These are phyloP conservation scores for Sphaerolaimus hirsutus DNA, from an alignment of 2,888 invertebrate genomes.

Conservation along the genomic window DNA sequence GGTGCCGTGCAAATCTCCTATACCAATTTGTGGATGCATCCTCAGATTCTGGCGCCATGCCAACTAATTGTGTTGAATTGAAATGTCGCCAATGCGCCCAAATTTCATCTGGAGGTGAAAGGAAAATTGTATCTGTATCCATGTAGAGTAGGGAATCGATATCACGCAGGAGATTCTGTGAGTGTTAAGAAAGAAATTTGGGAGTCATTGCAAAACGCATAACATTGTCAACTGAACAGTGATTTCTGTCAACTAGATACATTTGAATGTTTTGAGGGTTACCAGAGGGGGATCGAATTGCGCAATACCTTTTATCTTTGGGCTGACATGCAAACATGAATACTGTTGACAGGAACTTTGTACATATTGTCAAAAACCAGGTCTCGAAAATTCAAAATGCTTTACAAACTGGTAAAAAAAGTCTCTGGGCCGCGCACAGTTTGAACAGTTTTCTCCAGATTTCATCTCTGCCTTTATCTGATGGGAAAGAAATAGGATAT, in stretches of 20 bases:
- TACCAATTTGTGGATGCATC: too few relatives aligned
- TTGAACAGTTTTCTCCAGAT: conserved; percentile 74
- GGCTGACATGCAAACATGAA: too few relatives aligned
- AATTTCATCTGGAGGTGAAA: conserved; percentile 53
- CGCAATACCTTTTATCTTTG: too few relatives aligned
- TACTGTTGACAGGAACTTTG: too few relatives aligned
- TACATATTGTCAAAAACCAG: too few relatives aligned
- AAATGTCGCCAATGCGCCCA: conserved; percentile 60
- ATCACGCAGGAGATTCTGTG: too few relatives aligned
- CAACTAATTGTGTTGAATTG: conserved; percentile 62
- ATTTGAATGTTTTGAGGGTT: too few relatives aligned
- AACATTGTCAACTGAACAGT: too few relatives aligned
- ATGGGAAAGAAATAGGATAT: conserved; percentile 52
- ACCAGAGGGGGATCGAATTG: too few relatives aligned
- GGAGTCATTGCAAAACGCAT: too few relatives aligned
- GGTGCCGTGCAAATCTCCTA: conserved; percentile 80
- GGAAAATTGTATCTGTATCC: conserved; percentile 68
- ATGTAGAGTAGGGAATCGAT: conserved; percentile 67
- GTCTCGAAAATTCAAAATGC: conserved; percentile 36
- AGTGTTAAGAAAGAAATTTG: too few relatives aligned
- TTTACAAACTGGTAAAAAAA: conserved; percentile 69
- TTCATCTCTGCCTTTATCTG: conserved; percentile 38
- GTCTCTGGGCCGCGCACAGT: conserved; percentile 70
- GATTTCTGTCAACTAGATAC: too few relatives aligned
- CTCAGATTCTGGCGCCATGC: conserved; percentile 60